phyloP scores from a whole-genome alignment of 2,113 vertebrate species.

The Nasalis larvatus region DNA sequence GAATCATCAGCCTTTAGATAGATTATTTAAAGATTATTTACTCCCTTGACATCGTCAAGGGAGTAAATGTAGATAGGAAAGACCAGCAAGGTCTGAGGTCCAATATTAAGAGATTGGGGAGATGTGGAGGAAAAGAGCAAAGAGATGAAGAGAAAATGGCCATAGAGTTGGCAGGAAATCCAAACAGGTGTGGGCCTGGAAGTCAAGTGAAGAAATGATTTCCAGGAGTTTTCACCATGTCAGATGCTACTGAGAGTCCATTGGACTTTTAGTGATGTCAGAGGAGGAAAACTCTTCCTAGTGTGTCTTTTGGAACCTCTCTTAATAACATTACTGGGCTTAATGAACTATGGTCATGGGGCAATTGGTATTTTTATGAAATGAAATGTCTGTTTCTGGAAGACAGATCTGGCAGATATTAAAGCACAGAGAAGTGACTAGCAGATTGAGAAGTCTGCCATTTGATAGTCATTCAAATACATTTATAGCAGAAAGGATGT shows the following conservation, averaged over 20 bases:
- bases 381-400: not conserved
- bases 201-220: not conserved
- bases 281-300: not conserved
- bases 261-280: not conserved
- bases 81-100: not conserved
- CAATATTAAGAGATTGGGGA: not conserved
- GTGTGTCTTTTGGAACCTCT: not conserved
- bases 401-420: not conserved
- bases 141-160: not conserved
- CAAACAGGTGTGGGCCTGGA: not conserved
- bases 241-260: not conserved
- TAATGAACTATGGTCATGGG: not conserved
- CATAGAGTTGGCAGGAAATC: not conserved
- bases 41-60: not conserved
- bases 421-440: not conserved
- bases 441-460: not conserved
- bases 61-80: not conserved
- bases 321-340: not conserved
- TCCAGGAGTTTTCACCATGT: not conserved
- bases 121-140: not conserved
- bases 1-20: not conserved
- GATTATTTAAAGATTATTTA: not conserved
- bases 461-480: not conserved
- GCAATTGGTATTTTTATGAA: not conserved
- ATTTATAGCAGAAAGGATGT: not conserved